Base-by-base conservation (phyloP, 2,888 invertebrate genomes). In the Agrochola lota region DNA sequence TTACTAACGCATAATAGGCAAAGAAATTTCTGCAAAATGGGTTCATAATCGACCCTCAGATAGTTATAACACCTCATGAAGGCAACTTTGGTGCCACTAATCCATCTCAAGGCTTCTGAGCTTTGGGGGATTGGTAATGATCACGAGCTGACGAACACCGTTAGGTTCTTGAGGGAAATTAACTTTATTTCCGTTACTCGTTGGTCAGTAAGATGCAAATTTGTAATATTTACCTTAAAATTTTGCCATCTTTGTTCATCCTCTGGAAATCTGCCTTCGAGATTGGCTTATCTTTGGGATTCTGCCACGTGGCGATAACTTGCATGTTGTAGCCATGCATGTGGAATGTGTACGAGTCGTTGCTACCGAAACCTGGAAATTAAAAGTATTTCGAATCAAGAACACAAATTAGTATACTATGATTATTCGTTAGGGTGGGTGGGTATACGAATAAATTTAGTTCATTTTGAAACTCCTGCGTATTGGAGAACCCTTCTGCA, bases 341-440 rank as follows among this genome's bases (percentile, higher is more conserved):
- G 86, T 98, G 97, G 88, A 97, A 97, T 0, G 97, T 97, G 85
- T 97, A 97, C 0, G 97, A 96, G 69, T 93, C 95, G 78, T 97
- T 97, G 83, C 95, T 96, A 74, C 94, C 95, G 63, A 93, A 95
- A 85, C 97, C 97, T 97, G 89, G n/a, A 91, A 94, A 67, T 40
- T 40, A 46, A 49, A 49, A 49, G 5, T 17, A 46, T n/a, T 30
- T n/a, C 15, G 9, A 43, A 73, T 73, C 12, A 71, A 71, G 4
- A 70, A 70, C 15, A 11, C 40, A 15, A 71, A n/a, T 46, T 17
- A n/a, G 23, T 12, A 8, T 30, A n/a, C n/a, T 71, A n/a, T 49
- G 7, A n/a, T 1, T 11, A 52, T 68, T 72, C 1, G 17, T 64
- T 11, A 46, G n/a, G 4, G 66, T 12, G 43, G 9, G n/a, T n/a